Conservation (phyloP, 2,888 invertebrate genomes). For the Osmoderma eremita region DNA sequence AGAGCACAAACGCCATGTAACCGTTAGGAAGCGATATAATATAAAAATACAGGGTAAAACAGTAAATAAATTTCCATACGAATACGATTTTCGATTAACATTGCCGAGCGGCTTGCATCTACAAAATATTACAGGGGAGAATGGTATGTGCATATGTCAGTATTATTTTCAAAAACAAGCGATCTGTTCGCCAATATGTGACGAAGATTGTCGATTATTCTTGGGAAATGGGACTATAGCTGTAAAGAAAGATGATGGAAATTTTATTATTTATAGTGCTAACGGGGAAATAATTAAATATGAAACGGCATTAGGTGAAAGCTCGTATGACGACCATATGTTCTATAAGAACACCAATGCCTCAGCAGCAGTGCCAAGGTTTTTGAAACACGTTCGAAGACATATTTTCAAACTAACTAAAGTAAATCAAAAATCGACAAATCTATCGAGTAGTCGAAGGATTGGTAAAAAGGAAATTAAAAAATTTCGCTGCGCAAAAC, state of each 20-base stretch:
- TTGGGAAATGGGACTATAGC: conserved; percentile 37
- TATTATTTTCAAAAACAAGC: conserved; percentile 37
- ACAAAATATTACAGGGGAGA: conserved; percentile 25
- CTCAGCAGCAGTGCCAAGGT: not conserved
- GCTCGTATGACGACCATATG: not conserved
- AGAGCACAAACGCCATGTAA: conserved; percentile 25
- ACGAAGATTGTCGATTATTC: conserved; percentile 39
- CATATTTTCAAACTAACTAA: conserved; percentile 13
- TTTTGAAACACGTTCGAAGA: conserved; percentile 23
- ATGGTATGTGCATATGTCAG: conserved; percentile 33
- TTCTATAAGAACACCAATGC: conserved; percentile 10
- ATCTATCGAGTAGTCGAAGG: conserved; percentile 13
- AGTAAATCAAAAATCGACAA: not conserved
- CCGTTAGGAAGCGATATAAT: conserved; percentile 30
- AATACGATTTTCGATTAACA: conserved; percentile 38
- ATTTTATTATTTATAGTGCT: conserved; percentile 26
- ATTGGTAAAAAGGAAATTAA: conserved; percentile 19
- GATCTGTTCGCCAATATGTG: conserved; percentile 16
- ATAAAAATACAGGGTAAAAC: conserved; percentile 2
- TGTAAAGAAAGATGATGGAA: conserved; percentile 34
- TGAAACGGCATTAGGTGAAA: conserved; percentile 32
- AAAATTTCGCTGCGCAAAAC: conserved; percentile 20
- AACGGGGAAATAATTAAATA: conserved; percentile 39
- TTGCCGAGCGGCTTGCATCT: conserved; percentile 41
- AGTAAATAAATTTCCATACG: conserved; percentile 2